phyloP scores from a whole-genome alignment of 2,113 vertebrate genomes.

The Hiodon tergisus region DNA sequence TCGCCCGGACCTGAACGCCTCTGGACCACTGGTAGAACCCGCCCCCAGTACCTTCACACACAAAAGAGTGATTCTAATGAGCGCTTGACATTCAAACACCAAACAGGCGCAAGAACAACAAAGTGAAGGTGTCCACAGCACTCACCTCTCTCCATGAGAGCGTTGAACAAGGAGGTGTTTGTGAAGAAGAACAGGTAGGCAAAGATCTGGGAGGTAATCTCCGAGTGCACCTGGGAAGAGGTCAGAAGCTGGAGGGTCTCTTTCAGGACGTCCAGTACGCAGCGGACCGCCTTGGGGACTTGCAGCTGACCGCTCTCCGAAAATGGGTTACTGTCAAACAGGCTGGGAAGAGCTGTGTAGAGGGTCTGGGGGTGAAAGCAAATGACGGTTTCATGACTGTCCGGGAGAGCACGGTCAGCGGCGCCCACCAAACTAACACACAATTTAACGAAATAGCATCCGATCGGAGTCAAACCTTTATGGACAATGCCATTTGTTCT shows the following conservation, averaged over 20 bases:
- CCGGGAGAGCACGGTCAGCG: no score
- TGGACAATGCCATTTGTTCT: no score
- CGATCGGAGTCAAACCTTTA: no score
- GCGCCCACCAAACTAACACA: no score
- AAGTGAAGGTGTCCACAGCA: no score
- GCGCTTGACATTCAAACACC: not conserved
- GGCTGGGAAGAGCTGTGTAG: constrained; percentile 54
- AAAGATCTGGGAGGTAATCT: constrained; percentile 63
- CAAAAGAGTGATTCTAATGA: constrained; percentile 7
- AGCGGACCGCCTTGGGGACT: constrained; percentile 49
- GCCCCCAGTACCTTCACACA: constrained; percentile 56
- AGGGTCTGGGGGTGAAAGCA: constrained; percentile 50
- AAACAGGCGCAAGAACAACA: no score
- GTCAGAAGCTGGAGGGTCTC: constrained; percentile 59
- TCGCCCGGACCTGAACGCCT: constrained; percentile 62
- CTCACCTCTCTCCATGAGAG: constrained; percentile 72
- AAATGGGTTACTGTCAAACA: constrained; percentile 71
- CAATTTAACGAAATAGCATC: no score
- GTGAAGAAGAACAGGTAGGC: constrained; percentile 73
- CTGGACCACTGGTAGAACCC: constrained; percentile 68
- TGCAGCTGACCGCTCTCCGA: constrained; percentile 55
- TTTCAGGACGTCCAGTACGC: constrained; percentile 59
- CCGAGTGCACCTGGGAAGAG: constrained; percentile 59
- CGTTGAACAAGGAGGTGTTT: constrained; percentile 70
- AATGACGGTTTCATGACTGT: no score